Evolutionary conservation across 2,888 invertebrate genomes (phyloP), one percentile per base, ranked within the genome.

Genomic region (Dugesia japonica): DNA sequence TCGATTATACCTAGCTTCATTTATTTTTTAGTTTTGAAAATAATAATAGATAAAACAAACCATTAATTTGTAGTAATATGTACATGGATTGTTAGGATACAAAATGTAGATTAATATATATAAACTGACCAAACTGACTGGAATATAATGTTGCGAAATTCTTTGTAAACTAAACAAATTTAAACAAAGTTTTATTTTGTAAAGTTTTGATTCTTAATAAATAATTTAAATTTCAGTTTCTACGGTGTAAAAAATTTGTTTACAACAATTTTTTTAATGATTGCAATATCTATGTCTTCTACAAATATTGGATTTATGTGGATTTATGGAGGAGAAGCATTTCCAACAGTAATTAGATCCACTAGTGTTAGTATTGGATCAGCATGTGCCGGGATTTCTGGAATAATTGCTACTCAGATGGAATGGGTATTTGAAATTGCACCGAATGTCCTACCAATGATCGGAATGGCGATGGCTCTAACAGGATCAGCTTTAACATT

Each of bases 301-400:
- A 56, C 56, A n/a, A 56, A 56, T 56, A 9, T 56, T 23, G 56
- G 56, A 56, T 56, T 56, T 56, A 56, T 56, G 56, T 56, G 56
- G 56, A n/a, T 56, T 20, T 56, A 56, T 56, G 56, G 56, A 56
- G 56, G 56, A n/a, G 56, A 56, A 56, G 56, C 56, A n/a, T 56
- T 56, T 56, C 56, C 56, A 56, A 56, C 56, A 56, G 56, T 56
- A n/a, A 56, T 56, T 7, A 56, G 56, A n/a, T 4, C 20, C 4
- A 56, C 56, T 9, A 56, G 56, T 56, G 56, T 56, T 23, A 56
- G 56, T n/a, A 56, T 56, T 13, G 56, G 56, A 20, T 56, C 56
- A 9, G 56, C 56, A 56, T 56, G 56, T 56, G 56, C 56, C 17
- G 9, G 56, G 17, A n/a, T 56, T 56, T 56, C 56, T 1, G 56